phyloP scores from a whole-genome alignment of 2,888 invertebrate genomes.

The Tinea trinotella region DNA sequence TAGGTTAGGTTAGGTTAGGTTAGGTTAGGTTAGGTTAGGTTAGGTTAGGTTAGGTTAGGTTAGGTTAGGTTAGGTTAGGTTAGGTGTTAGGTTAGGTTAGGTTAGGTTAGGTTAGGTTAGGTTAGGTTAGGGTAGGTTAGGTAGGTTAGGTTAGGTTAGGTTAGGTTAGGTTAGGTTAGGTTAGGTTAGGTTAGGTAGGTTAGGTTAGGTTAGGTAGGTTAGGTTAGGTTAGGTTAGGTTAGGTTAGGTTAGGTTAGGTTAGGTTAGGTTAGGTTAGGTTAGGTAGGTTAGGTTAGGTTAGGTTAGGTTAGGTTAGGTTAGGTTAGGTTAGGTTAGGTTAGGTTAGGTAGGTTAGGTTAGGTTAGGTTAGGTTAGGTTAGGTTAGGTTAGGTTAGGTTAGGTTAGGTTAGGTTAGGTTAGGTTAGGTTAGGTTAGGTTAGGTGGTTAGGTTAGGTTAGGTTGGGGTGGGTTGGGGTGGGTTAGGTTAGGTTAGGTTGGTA shows the following conservation, averaged over 20 bases:
- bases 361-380: constrained; percentile 25
- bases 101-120: too few relatives aligned
- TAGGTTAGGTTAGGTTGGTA: too few relatives aligned
- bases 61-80: constrained; percentile 15
- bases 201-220: too few relatives aligned
- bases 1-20: constrained; percentile 19
- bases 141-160: background rate
- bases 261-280: constrained; percentile 16
- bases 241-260: constrained; percentile 19
- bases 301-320: constrained; percentile 25
- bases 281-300: constrained; percentile 24
- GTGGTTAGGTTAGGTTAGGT: constrained; percentile 20
- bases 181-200: constrained; percentile 17
- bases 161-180: constrained; percentile 7
- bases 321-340: constrained; percentile 25
- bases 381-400: constrained; percentile 25
- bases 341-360: too few relatives aligned
- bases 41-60: constrained; percentile 20
- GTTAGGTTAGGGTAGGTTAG: too few relatives aligned
- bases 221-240: constrained; percentile 17
- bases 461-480: constrained; percentile 18
- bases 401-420: constrained; percentile 21
- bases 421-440: constrained; percentile 20
- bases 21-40: constrained; percentile 19
- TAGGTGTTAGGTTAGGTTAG: too few relatives aligned